Evolutionary conservation across 1,140 invertebrate species (phyloP).

Genomic region (Drosophila murphyi): DNA sequence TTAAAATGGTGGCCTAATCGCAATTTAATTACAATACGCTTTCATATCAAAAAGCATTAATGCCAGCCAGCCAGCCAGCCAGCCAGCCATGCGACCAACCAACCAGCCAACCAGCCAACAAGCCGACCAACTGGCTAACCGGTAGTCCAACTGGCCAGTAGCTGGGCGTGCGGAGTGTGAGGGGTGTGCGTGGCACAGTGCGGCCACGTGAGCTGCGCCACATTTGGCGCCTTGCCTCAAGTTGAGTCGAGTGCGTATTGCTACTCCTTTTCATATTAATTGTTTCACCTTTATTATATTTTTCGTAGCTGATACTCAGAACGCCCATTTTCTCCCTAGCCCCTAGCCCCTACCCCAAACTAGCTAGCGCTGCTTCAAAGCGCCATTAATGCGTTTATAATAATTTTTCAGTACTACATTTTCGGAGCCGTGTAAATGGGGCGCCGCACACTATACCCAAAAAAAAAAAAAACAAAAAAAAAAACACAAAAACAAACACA

Average conservation of each 20-base stretch:
- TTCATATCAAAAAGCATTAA: conserved; percentile 83
- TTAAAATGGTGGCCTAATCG: conserved; percentile 84
- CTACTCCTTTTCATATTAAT: conserved; percentile 76
- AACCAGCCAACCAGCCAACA: conserved; percentile 27
- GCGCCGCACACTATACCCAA: conserved; percentile 8
- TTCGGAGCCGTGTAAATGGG: conserved; percentile 26
- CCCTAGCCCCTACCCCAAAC: neutral
- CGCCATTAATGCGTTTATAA: conserved; percentile 83
- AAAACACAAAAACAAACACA: neutral
- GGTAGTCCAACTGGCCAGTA: neutral
- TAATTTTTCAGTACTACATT: conserved; percentile 74
- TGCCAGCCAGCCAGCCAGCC: conserved; percentile 56
- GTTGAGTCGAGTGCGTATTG: conserved; percentile 50
- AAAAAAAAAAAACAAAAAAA: conserved; percentile 4
- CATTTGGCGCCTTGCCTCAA: conserved; percentile 46
- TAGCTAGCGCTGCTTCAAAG: conserved; percentile 32
- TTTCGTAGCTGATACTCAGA: conserved; percentile 64
- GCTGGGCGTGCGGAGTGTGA: conserved; percentile 9
- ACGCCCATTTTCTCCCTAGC: neutral
- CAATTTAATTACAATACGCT: conserved; percentile 84
- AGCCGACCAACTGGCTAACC: conserved; percentile 19
- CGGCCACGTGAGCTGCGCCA: conserved; percentile 44
- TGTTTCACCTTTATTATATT: conserved; percentile 82
- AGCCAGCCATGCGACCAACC: neutral
- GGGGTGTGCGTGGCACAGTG: conserved; percentile 50